Evolutionary conservation across 64 coral and sea anemone genomes (phyloP), one percentile per base, ranked within the genome.

Genomic region (Montipora efflorescens): DNA sequence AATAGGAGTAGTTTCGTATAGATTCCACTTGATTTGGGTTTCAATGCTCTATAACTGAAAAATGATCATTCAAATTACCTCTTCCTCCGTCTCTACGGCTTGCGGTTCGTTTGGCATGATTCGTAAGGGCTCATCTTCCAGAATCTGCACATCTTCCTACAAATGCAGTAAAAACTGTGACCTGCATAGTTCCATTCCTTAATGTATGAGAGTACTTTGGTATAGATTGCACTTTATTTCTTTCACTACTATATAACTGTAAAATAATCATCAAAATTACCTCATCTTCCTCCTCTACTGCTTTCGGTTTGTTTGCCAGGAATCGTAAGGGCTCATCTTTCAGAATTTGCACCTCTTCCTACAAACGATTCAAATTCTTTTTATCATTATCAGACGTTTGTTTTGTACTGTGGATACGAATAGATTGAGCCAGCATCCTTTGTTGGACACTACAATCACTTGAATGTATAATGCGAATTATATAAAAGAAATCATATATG

Each of bases 221-320:
- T 74, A 74, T 74, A 74, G 70, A 74, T 74, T 74, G 70, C 70
- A 74, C n/a, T 74, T 74, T 74, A 74, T 74, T 74, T 74, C 70
- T 74, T 74, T 74, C 70, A 74, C 70, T 74, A 0, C 70, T 74
- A 74, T 28, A 74, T 74, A 74, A 74, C 70, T 21, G 70, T 74
- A 74, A 74, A 74, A 74, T 74, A 74, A 74, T 74, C 70, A 74
- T 44, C 70, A 0, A 74, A 74, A 74, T 74, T 74, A 74, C 70
- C 70, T 74, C 70, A 74, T 74, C 70, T 74, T 74, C 70, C 70
- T 74, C 70, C 70, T 74, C 70, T 74, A 0, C 70, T 74, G n/a
- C 70, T 74, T 74, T 74, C 22, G 70, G 70, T 74, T 74, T 74
- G 70, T 74, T 74, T 74, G 70, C 70, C 70, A 74, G 0, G 70